phyloP scores from a whole-genome alignment of 2,113 vertebrate species.

The Pterophyllum scalare region DNA sequence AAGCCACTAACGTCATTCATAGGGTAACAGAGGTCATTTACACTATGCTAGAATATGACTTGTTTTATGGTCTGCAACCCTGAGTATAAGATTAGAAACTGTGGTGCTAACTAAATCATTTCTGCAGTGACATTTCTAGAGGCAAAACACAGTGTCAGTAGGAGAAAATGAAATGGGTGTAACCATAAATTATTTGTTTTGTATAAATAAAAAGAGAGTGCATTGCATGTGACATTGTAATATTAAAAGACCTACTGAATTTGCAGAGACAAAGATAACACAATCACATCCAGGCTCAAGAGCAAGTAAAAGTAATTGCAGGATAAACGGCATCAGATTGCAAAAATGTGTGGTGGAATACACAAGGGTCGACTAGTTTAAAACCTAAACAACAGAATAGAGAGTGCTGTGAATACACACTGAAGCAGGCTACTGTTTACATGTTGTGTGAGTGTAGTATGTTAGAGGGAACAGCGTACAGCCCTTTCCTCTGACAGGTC shows the following conservation, averaged over 20 bases:
- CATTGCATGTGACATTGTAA: slow-evolving; percentile 5
- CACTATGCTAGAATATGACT: slow-evolving; percentile 70
- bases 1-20: slow-evolving; percentile 58
- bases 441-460: slow-evolving; percentile 36
- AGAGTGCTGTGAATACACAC: not conserved
- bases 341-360: not conserved
- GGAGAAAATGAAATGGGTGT: not conserved
- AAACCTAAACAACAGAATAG: slow-evolving; percentile 24
- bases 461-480: slow-evolving; percentile 21
- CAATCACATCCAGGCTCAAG: slow-evolving; percentile 1
- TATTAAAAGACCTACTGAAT: not conserved
- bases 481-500: slow-evolving; percentile 52
- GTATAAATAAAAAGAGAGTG: slow-evolving; percentile 18
- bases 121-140: slow-evolving; percentile 10
- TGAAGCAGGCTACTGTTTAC: slow-evolving; percentile 39
- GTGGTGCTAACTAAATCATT: slow-evolving; percentile 26
- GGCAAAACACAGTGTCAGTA: not conserved
- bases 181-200: slow-evolving; percentile 11
- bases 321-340: slow-evolving; percentile 5
- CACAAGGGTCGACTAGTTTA: not conserved
- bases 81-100: slow-evolving; percentile 65
- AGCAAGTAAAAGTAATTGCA: slow-evolving; percentile 36
- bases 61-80: slow-evolving; percentile 68
- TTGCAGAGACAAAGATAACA: slow-evolving; percentile 12
- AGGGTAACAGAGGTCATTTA: slow-evolving; percentile 64